Evolutionary conservation across 2,113 vertebrate genomes (phyloP).

Genomic region (Sinocyclocheilus grahami): DNA sequence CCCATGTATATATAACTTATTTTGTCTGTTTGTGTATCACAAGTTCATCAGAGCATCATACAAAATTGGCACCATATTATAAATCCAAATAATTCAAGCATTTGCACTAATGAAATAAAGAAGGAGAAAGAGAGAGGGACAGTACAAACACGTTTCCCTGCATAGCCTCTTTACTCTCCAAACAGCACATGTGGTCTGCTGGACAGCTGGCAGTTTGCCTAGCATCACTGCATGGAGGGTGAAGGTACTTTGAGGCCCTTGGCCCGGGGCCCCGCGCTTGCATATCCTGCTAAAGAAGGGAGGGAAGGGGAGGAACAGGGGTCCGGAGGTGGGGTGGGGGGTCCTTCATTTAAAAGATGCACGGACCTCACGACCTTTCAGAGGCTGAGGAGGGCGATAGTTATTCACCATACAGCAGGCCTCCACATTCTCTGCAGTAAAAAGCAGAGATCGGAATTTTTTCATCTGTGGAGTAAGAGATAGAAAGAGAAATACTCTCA

Average conservation of each 20-base stretch:
- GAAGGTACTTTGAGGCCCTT: slow-evolving; percentile 10
- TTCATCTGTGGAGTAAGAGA: slow-evolving; percentile 75
- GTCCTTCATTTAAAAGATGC: slow-evolving; percentile 74
- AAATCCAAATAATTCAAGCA: slow-evolving; percentile 1
- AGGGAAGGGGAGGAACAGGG: background rate
- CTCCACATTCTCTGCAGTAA: slow-evolving; percentile 79
- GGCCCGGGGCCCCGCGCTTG: slow-evolving; percentile 45
- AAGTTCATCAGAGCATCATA: background rate
- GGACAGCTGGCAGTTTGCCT: slow-evolving; percentile 13
- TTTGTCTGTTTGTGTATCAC: background rate
- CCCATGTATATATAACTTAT: background rate
- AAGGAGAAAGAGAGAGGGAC: background rate
- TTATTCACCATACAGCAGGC: slow-evolving; percentile 88
- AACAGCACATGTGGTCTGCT: background rate
- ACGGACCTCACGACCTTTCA: slow-evolving; percentile 82
- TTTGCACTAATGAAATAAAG: background rate
- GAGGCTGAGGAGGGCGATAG: slow-evolving; percentile 90
- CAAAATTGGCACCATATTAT: slow-evolving; percentile 40
- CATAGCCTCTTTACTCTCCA: slow-evolving; percentile 1
- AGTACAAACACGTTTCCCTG: background rate
- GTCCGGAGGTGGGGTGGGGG: background rate
- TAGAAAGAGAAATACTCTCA: background rate
- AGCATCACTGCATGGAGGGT: background rate
- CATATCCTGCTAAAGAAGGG: slow-evolving; percentile 38
- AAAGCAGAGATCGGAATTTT: slow-evolving; percentile 84